These are phyloP conservation scores for Ptychoptera contaminata DNA, from an alignment of 2,888 invertebrate genomes.

Conservation along the genomic window DNA sequence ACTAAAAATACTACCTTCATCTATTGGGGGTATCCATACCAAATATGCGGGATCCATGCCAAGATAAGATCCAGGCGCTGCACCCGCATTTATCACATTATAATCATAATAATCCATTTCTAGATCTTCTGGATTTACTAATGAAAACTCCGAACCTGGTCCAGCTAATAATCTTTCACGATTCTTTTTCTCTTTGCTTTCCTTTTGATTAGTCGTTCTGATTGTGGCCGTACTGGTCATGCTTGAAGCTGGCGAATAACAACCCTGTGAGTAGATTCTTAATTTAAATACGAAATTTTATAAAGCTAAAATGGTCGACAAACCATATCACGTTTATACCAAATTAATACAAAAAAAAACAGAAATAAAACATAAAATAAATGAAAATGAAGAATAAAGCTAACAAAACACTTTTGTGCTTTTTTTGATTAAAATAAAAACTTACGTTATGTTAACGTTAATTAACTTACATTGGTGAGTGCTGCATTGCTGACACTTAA, in stretches of 20 bases:
- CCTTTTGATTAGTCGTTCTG: constrained; percentile 50
- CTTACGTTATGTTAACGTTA: constrained; percentile 3
- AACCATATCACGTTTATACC: not conserved
- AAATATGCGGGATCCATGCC: constrained; percentile 82
- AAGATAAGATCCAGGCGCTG: constrained; percentile 71
- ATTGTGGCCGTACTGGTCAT: constrained; percentile 49
- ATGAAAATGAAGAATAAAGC: constrained; percentile 2
- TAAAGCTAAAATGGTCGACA: no score
- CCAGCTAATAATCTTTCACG: constrained; percentile 48
- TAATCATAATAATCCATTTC: constrained; percentile 82
- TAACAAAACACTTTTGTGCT: constrained; percentile 1
- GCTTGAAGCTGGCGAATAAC: constrained; percentile 54
- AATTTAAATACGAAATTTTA: no score
- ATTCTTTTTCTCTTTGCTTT: constrained; percentile 64
- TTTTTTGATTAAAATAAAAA: constrained; percentile 5
- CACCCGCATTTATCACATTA: constrained; percentile 68
- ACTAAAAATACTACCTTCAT: constrained; percentile 51
- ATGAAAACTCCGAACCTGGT: constrained; percentile 61
- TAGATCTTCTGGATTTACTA: constrained; percentile 56
- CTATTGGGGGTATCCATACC: constrained; percentile 73
- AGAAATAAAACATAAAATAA: not conserved
- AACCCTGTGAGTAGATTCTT: constrained; percentile 35
- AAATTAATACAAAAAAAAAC: not conserved
- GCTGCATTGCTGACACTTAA: constrained; percentile 40
- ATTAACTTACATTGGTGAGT: constrained; percentile 43